phyloP scores from a whole-genome alignment of 2,888 invertebrate species.

The Acanthoscelides obtectus region DNA sequence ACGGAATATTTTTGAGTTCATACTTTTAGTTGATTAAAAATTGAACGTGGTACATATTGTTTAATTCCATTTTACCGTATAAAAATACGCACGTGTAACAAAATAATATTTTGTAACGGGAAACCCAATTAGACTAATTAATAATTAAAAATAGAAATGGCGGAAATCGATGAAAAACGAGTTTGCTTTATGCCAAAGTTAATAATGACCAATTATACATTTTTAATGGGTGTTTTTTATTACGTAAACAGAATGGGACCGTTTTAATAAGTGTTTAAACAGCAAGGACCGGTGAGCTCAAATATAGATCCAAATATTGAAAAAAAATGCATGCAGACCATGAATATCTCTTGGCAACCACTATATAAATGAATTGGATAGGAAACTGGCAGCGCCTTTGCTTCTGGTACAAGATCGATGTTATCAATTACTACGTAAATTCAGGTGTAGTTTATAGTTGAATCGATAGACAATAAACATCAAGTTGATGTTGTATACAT shows the following conservation, averaged over 20 bases:
- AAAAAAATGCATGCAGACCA: no score
- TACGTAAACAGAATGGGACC: slow-evolving; percentile 23
- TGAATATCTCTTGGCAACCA: no score
- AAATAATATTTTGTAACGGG: slow-evolving; percentile 20
- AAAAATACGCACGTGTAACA: slow-evolving; percentile 7
- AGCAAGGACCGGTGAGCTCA: not conserved
- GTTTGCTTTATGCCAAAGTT: slow-evolving; percentile 17
- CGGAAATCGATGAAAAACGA: slow-evolving; percentile 25
- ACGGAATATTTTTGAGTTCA: not conserved
- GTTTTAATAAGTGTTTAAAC: slow-evolving; percentile 28
- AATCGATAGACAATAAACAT: no score
- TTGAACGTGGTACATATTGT: not conserved
- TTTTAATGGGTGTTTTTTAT: slow-evolving; percentile 27
- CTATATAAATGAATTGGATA: no score
- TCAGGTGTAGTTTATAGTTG: no score
- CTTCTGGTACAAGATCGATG: no score
- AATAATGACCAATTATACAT: slow-evolving; percentile 22
- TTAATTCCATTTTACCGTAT: not conserved
- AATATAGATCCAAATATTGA: not conserved
- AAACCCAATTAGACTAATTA: slow-evolving; percentile 29
- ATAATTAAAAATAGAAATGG: slow-evolving; percentile 34
- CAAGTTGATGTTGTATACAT: no score
- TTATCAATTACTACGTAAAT: no score
- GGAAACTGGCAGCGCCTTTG: no score
- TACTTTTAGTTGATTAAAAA: not conserved